Evolutionary conservation across 2,888 invertebrate species (phyloP).

Genomic region (Baronia brevicornis): DNA sequence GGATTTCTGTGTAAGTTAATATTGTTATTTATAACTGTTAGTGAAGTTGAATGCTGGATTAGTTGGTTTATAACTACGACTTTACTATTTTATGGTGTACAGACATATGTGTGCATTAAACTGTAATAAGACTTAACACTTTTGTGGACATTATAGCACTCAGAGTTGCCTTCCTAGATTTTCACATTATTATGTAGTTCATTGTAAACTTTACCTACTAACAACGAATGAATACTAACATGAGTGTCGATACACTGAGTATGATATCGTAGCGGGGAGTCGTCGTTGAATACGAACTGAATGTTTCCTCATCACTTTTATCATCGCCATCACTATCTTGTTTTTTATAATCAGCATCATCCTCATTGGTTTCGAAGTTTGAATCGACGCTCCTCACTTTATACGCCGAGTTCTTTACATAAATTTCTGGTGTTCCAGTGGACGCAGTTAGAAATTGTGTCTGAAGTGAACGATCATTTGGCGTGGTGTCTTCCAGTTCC

Average conservation of each 20-base stretch:
- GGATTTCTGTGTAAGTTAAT: too few species aligned
- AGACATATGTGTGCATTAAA: too few species aligned
- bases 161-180: too few species aligned
- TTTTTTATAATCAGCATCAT: constrained; percentile 3
- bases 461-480: background rate
- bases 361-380: constrained; percentile 1
- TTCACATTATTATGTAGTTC: too few species aligned
- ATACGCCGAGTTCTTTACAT: background rate
- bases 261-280: constrained; percentile 24
- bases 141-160: too few species aligned
- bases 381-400: constrained; percentile 2
- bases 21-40: too few species aligned
- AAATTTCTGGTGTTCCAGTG: constrained; percentile 1
- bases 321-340: constrained; percentile 2
- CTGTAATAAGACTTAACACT: too few species aligned
- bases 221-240: constrained; percentile 35
- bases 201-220: too few species aligned
- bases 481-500: background rate
- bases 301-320: constrained; percentile 6
- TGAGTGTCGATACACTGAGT: constrained; percentile 35
- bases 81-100: too few species aligned
- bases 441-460: constrained; percentile 3
- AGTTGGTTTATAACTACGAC: too few species aligned
- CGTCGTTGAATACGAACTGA: constrained; percentile 16
- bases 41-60: too few species aligned